Percentiles rank a stretch among this genome's conserved stretches.
These are phyloP conservation scores for Microtus montanus DNA, from an alignment of 2,113 vertebrate genomes.

Conservation along the genomic window DNA sequence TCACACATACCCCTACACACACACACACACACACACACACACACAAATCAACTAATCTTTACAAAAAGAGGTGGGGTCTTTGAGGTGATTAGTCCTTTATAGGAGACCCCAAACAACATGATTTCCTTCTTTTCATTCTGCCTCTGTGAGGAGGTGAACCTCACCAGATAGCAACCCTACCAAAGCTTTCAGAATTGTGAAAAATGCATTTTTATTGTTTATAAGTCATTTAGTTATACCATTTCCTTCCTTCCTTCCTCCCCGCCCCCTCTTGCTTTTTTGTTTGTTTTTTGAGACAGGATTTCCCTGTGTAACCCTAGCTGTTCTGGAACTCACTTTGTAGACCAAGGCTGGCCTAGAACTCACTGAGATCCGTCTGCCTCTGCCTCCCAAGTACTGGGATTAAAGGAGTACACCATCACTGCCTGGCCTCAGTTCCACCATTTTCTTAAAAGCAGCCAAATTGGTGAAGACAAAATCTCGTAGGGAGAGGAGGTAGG, in stretches of 20 bases:
- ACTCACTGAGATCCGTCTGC: too few relatives aligned
- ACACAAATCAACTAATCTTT: neutral
- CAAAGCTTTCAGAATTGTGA: neutral
- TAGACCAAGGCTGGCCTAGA: too few relatives aligned
- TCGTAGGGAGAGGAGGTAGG: neutral
- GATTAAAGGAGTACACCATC: too few relatives aligned
- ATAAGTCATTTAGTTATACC: neutral
- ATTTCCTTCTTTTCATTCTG: neutral
- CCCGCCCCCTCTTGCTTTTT: too few relatives aligned
- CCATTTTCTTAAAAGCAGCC: neutral
- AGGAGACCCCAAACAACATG: neutral
- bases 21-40: neutral
- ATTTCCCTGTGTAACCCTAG: too few relatives aligned
- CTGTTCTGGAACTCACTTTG: too few relatives aligned
- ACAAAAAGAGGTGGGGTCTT: neutral
- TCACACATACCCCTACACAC: neutral
- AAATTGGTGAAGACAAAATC: neutral
- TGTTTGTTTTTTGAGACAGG: too few relatives aligned
- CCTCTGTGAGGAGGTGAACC: too few relatives aligned
- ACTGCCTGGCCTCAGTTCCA: neutral
- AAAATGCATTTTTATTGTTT: neutral
- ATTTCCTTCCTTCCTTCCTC: too few relatives aligned
- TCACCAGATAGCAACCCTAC: neutral
- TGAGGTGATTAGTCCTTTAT: too few relatives aligned
- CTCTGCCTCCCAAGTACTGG: too few relatives aligned